Percentiles rank a stretch among this genome's conserved stretches.
phyloP scores from a whole-genome alignment of 2,113 vertebrate species.

The Rattus rattus region DNA sequence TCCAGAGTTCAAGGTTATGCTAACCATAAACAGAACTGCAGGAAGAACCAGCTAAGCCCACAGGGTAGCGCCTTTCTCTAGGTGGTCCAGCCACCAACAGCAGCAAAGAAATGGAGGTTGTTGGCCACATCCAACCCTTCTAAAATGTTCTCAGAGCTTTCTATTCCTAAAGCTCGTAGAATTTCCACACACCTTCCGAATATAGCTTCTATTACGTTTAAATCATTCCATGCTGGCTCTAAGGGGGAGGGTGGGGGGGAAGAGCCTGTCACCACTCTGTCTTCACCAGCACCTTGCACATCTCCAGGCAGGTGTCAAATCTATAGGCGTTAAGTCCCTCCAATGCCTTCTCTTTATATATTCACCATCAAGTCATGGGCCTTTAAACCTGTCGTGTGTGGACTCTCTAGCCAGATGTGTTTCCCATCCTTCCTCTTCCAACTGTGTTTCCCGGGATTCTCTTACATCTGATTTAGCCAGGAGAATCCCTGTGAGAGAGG shows the following conservation, averaged over 20 bases:
- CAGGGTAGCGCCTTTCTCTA: background rate
- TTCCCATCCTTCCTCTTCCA: background rate
- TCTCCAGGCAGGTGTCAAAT: background rate
- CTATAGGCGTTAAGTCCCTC: background rate
- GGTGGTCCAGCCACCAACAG: background rate
- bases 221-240: background rate
- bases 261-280: background rate
- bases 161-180: background rate
- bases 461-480: background rate
- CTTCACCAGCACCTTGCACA: slow-evolving; percentile 17
- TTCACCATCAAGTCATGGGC: background rate
- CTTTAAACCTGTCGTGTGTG: background rate
- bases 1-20: slow-evolving; percentile 56
- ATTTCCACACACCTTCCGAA: slow-evolving; percentile 21
- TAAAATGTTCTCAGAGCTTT: slow-evolving; percentile 37
- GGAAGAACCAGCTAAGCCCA: background rate
- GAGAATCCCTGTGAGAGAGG: background rate
- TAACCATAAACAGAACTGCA: slow-evolving; percentile 47
- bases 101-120: background rate
- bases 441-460: background rate
- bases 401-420: background rate
- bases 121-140: background rate
- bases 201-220: slow-evolving; percentile 19
- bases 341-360: background rate
- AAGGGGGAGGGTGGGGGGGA: background rate